Percentiles rank a stretch among this genome's conserved stretches.
Conservation (phyloP, 2,113 vertebrate genomes). For the Antechinus flavipes region DNA sequence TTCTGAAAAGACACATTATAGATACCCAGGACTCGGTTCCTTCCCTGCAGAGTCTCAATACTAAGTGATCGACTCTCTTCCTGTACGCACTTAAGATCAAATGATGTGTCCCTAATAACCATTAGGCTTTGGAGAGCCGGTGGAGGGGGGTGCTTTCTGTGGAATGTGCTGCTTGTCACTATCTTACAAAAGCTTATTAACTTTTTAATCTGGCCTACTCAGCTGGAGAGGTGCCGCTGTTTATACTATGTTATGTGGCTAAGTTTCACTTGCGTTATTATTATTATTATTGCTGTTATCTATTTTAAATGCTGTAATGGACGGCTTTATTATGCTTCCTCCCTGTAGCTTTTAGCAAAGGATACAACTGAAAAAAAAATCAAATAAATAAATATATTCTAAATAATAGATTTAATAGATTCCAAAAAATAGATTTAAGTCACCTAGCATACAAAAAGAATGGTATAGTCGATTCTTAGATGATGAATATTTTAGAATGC, state of each 20-base stretch:
- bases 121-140: background rate
- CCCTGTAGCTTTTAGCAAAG: slow-evolving; percentile 40
- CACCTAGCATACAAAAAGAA: slow-evolving; percentile 15
- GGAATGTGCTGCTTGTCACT: background rate
- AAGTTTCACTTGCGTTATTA: slow-evolving; percentile 46
- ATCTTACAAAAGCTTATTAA: slow-evolving; percentile 46
- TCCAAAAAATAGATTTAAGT: slow-evolving; percentile 5
- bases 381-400: slow-evolving; percentile 42
- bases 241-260: slow-evolving; percentile 44
- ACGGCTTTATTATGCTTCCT: slow-evolving; percentile 14
- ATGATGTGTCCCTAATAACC: background rate
- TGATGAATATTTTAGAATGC: slow-evolving; percentile 55
- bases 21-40: background rate
- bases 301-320: slow-evolving; percentile 6
- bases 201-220: background rate
- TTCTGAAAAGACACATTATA: background rate
- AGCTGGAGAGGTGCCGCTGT: background rate
- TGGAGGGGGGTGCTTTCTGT: slow-evolving; percentile 4
- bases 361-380: slow-evolving; percentile 29
- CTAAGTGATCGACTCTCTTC: background rate
- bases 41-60: background rate
- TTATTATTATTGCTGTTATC: slow-evolving; percentile 51
- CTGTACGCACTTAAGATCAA: background rate
- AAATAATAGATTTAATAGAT: background rate
- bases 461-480: background rate